Conservation (phyloP, 2,888 invertebrate genomes). For the Eurytoma adleriae region DNA sequence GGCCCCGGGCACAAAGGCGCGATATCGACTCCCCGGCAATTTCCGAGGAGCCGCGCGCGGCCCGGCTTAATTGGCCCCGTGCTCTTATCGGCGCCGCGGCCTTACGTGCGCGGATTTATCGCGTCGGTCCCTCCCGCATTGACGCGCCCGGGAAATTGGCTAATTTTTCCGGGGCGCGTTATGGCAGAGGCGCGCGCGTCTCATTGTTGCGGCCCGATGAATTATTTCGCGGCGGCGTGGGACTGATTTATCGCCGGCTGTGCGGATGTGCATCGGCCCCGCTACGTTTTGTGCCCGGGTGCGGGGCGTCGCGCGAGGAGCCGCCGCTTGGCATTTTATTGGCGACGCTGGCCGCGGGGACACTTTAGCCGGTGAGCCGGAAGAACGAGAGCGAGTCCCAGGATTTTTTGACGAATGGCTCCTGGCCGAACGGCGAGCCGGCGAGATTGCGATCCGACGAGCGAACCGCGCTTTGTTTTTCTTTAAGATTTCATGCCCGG, state of each 20-base stretch:
- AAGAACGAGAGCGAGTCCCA: neutral
- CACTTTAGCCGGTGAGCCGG: constrained; percentile 13
- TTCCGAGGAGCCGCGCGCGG: constrained; percentile 40
- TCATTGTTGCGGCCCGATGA: neutral
- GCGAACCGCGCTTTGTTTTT: neutral
- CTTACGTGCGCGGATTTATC: constrained; percentile 53
- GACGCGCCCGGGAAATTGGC: constrained; percentile 45
- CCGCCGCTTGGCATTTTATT: constrained; percentile 18
- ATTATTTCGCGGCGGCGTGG: neutral
- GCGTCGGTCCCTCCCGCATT: constrained; percentile 27
- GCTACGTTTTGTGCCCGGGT: neutral
- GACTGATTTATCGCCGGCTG: neutral
- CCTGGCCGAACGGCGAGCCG: neutral
- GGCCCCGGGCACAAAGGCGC: constrained; percentile 36
- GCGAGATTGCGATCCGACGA: constrained; percentile 1
- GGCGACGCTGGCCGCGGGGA: constrained; percentile 9
- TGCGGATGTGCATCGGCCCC: neutral
- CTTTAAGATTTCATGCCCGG: constrained; percentile 31
- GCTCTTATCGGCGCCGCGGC: constrained; percentile 52
- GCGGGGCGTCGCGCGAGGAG: neutral
- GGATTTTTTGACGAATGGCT: constrained; percentile 39
- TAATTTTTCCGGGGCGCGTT: constrained; percentile 47
- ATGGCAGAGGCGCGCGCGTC: neutral
- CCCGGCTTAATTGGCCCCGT: constrained; percentile 44
- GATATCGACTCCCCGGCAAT: constrained; percentile 56